These are phyloP conservation scores for Pemphredon lugubris DNA, from an alignment of 2,888 invertebrate species.

Conservation along the genomic window DNA sequence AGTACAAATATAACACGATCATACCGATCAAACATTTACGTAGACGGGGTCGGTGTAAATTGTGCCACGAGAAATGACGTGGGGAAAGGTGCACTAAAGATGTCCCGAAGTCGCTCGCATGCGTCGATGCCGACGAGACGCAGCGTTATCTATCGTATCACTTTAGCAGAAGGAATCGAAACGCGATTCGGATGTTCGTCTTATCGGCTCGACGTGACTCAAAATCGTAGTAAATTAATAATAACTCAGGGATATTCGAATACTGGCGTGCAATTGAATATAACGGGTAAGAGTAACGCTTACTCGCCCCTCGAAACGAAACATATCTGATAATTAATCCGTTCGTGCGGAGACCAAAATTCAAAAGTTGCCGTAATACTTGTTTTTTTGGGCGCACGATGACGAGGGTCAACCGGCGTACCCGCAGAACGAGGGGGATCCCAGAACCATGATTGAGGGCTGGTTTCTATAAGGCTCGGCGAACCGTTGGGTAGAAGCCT, in stretches of 20 bases:
- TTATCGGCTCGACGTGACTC: not conserved
- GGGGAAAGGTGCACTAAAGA: not conserved
- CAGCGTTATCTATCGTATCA: not conserved
- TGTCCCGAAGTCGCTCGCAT: too few relatives aligned
- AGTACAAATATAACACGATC: not conserved
- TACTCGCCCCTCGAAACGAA: conserved; percentile 25
- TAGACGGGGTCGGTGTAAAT: not conserved
- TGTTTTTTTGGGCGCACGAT: conserved; percentile 47
- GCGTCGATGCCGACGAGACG: not conserved
- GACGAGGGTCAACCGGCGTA: conserved; percentile 59
- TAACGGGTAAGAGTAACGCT: too few relatives aligned
- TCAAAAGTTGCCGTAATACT: conserved; percentile 38
- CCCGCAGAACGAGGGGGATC: conserved; percentile 45
- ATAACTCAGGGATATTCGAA: not conserved
- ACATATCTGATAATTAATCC: conserved; percentile 47
- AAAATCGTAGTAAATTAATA: not conserved
- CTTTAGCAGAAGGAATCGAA: not conserved
- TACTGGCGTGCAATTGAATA: too few relatives aligned
- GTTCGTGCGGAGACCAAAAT: conserved; percentile 31
- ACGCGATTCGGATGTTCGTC: not conserved
- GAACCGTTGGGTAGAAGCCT: conserved; percentile 50
- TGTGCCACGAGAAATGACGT: not conserved
- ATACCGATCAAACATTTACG: conserved; percentile 1
- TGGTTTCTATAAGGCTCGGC: conserved; percentile 48
- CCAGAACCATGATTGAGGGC: conserved; percentile 53